Base-by-base conservation (phyloP, 2,888 invertebrate genomes). In the Rutpela maculata region DNA sequence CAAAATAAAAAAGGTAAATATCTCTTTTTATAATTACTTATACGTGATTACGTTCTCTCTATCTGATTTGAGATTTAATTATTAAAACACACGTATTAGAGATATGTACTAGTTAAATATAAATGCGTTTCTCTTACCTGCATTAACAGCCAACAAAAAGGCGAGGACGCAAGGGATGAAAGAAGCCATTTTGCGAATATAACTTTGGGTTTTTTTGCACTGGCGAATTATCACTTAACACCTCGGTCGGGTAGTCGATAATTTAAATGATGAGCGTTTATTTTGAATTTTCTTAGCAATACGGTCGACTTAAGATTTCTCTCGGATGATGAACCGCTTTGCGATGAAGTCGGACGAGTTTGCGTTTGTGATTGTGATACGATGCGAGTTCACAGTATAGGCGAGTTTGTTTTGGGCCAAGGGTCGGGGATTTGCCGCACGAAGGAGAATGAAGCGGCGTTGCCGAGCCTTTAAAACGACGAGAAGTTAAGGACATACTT, bases 161-260 rank as follows among this genome's bases (percentile, higher is more conserved):
- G 73, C 79, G n/a, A 81, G n/a, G 11, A 69, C 22, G 67, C 57
- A 76, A 26, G 79, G 57, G 55, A 79, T 31, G 71, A 74, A 63
- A 26, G 77, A 77, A 69, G 74, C 73, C 81, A 81, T 81, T 77
- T 67, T 65, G 60, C 43, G 56, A 75, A 55, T 62, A 5, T 5
- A 60, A 60, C n/a, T 12, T 68, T 15, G 43, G 11, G 15, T 15
- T 60, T 26, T 26, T 26, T 68, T 74, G 35, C 35, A 55, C 38
- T 12, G 7, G n/a, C n/a, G n/a, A 7, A 50, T 50, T 50, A n/a
- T 12, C 50, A 50, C 15, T 50, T 50, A 50, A 50, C 50, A 50
- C 6, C 50, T 50, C n/a, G 0, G 15, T 15, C 7, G 43, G 43
- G 12, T 12, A 6, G 50, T 6, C 15, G 4, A n/a, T n/a, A n/a